Percentiles rank a stretch among this genome's conserved stretches.
Conservation (phyloP, 2,888 invertebrate genomes). For the Drosophila cognata region DNA sequence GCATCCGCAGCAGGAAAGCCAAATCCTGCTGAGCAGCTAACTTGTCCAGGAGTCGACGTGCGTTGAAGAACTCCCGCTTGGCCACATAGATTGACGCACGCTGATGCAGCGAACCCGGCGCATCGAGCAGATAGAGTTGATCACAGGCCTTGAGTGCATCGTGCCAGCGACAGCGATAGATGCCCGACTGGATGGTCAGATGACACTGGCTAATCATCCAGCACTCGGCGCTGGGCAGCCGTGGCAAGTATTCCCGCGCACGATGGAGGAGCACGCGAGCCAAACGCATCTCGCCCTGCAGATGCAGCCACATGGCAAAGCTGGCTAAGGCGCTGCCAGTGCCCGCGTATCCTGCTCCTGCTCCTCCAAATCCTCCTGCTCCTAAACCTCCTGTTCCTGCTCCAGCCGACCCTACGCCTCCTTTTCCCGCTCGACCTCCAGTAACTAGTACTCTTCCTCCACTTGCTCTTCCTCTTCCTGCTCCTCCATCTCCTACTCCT, state of each 20-base stretch:
- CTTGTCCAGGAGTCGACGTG: slow-evolving; percentile 81
- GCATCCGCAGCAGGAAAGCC: slow-evolving; percentile 86
- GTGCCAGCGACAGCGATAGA: slow-evolving; percentile 87
- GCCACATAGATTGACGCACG: slow-evolving; percentile 84
- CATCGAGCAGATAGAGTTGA: slow-evolving; percentile 89
- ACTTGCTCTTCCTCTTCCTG: not conserved
- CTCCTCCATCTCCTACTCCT: not conserved
- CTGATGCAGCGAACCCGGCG: slow-evolving; percentile 88
- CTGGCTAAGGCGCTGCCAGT: slow-evolving; percentile 90
- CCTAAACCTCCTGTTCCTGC: not conserved
- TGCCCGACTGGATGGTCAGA: slow-evolving; percentile 85
- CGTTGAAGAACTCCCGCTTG: slow-evolving; percentile 84
- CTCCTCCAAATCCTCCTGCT: slow-evolving; percentile 40
- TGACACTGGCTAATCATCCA: slow-evolving; percentile 90
- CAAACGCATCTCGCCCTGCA: slow-evolving; percentile 86
- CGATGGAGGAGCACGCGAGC: slow-evolving; percentile 87
- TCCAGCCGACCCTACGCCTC: not conserved
- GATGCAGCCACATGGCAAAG: slow-evolving; percentile 86
- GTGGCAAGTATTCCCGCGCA: slow-evolving; percentile 88
- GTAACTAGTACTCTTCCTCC: not conserved
- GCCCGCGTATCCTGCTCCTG: slow-evolving; percentile 89
- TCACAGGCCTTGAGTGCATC: slow-evolving; percentile 89
- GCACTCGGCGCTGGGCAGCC: slow-evolving; percentile 87
- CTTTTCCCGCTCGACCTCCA: not conserved
- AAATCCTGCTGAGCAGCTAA: slow-evolving; percentile 82